Base-by-base conservation (phyloP, 37 sponge, comb jelly and placozoan species). In the Lycopodina hypogea region DNA sequence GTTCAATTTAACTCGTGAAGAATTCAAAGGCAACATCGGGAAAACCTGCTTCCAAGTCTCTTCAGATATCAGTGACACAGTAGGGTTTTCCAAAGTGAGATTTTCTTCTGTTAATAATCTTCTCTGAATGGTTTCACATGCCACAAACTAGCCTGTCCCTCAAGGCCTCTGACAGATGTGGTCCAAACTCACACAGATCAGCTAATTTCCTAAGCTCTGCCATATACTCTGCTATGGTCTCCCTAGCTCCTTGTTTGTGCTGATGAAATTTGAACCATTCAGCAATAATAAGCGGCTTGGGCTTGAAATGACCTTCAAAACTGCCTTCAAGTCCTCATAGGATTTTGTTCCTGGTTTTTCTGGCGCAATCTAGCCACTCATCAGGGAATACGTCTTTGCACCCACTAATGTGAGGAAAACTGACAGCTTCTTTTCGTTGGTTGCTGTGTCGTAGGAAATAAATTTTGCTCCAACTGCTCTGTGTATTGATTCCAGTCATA, bases 301-400 rank as follows among this genome's bases (percentile, higher is more conserved):
- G 59, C 37, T 42, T 42, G 77, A 83, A 23, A 53, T 32, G 42
- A 76, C 76, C 40, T 45, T 72, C 22, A 81, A 26, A 29, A 40
- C 53, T 26, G 61, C 73, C 17, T 42, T 48, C 64, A 81, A 61
- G 28, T 72, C 75, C 28, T 59, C 68, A 67, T 66, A 75, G 22
- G 69, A 29, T 37, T 42, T 42, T 24, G 28, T 36, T 34, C n/a
- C 29, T 41, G 68, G 68, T 50, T 83, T 83, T 23, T 12, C 24
- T 53, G 83, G 83, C n/a, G 83, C 75, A 37, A 83, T n/a, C 37
- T 75, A 35, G 14, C 11, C 63, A 18, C 76, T 74, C 56, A 76
- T 29, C 26, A 84, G 42, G 12, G 41, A 58, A 42, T 77, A 76
- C 15, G 77, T 68, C 57, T 64, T 56, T 1, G 48, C 42, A 55